Evolutionary conservation across 2,888 invertebrate species (phyloP).

Genomic region (Tetragonisca angustula): DNA sequence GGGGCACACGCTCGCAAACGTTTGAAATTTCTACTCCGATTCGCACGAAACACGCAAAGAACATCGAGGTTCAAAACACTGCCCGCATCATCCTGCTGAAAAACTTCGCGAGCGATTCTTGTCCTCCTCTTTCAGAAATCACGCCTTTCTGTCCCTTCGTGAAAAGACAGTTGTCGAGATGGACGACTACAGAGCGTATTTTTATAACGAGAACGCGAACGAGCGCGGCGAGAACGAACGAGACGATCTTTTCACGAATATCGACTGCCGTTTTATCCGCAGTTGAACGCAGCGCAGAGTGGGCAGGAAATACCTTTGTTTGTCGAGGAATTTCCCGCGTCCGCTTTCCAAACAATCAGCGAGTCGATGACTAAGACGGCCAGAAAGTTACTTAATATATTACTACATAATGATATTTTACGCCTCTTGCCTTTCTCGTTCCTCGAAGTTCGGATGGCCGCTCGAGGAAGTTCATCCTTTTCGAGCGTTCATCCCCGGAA

Average conservation of each 20-base stretch:
- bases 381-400: conserved; percentile 79
- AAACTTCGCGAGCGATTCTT: not conserved
- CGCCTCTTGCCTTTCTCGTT: conserved; percentile 42
- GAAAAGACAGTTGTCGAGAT: not conserved
- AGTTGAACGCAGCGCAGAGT: conserved; percentile 15
- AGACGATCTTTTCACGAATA: not conserved
- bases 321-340: conserved; percentile 13
- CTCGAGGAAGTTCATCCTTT: not conserved
- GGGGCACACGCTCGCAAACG: no score
- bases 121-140: not conserved
- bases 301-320: conserved; percentile 1
- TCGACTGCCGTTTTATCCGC: conserved; percentile 33
- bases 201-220: not conserved
- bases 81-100: not conserved
- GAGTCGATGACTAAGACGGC: conserved; percentile 70
- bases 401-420: conserved; percentile 43
- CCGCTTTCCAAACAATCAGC: conserved; percentile 71
- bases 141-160: not conserved
- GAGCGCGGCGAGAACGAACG: not conserved
- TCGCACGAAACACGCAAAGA: not conserved
- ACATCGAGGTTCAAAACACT: conserved; percentile 11
- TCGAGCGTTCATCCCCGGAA: conserved; percentile 42
- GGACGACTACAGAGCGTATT: not conserved
- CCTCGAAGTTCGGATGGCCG: conserved; percentile 22
- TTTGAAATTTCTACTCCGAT: not conserved